These are phyloP conservation scores for Panzeria rudis DNA, from an alignment of 2,888 invertebrate species.

Conservation along the genomic window DNA sequence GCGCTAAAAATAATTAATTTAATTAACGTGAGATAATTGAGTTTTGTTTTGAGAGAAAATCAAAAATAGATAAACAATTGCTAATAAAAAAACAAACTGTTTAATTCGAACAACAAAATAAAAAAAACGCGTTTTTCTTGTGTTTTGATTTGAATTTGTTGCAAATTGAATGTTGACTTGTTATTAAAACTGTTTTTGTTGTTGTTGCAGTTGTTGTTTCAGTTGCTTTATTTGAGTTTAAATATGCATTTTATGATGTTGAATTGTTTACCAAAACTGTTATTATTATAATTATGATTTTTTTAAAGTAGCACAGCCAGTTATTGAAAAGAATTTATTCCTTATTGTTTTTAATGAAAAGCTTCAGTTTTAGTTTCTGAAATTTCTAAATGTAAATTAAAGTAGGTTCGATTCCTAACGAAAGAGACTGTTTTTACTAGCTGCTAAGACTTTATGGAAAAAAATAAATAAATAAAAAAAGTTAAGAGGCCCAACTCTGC, in stretches of 20 bases:
- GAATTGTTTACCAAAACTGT: constrained; percentile 63
- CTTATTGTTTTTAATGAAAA: background rate
- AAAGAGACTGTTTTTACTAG: no score
- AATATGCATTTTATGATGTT: constrained; percentile 50
- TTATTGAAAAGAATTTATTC: constrained; percentile 34
- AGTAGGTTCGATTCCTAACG: no score
- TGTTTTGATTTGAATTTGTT: constrained; percentile 68
- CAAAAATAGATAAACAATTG: constrained; percentile 18
- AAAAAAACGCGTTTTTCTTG: constrained; percentile 66
- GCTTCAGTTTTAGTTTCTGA: background rate
- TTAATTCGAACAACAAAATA: constrained; percentile 12
- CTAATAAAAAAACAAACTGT: constrained; percentile 32
- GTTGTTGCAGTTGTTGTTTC: constrained; percentile 16
- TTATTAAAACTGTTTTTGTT: constrained; percentile 39
- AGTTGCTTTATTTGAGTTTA: constrained; percentile 39
- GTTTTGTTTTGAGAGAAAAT: background rate
- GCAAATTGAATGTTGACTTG: constrained; percentile 58
- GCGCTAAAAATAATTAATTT: constrained; percentile 44
- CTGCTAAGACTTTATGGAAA: no score
- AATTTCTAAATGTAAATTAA: background rate
- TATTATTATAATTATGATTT: constrained; percentile 51
- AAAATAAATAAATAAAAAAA: no score
- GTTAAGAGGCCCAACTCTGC: no score
- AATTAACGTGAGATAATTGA: constrained; percentile 65
- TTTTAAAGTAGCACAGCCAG: constrained; percentile 54